phyloP scores from a whole-genome alignment of 2,888 invertebrate genomes.

The Drosophila picticornis region DNA sequence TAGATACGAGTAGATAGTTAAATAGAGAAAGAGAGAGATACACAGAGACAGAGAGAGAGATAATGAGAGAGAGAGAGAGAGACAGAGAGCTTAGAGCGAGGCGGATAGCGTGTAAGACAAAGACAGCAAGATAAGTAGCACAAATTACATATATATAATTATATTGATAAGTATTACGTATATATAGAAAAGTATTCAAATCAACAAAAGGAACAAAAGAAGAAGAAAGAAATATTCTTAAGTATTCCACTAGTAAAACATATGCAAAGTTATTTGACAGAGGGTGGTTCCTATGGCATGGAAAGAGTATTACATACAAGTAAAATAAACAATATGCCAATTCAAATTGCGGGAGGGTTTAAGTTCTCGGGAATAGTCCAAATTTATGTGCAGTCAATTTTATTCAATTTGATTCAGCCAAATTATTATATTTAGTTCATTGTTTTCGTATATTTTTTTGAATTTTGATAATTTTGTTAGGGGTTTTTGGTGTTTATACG shows the following conservation, averaged over 20 bases:
- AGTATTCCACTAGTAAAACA: constrained; percentile 52
- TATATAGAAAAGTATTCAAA: constrained; percentile 26
- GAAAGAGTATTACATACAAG: constrained; percentile 17
- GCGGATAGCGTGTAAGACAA: constrained; percentile 51
- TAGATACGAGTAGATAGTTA: constrained; percentile 53
- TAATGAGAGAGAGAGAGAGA: constrained; percentile 11
- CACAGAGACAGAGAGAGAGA: constrained; percentile 19
- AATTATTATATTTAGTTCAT: constrained; percentile 10
- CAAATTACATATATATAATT: constrained; percentile 47
- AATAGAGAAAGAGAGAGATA: constrained; percentile 37
- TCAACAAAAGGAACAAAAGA: constrained; percentile 12
- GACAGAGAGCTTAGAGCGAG: constrained; percentile 30
- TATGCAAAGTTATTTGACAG: constrained; percentile 36
- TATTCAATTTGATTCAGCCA: constrained; percentile 17
- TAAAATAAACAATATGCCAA: constrained; percentile 20
- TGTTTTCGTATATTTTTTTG: not conserved
- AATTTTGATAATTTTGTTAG: constrained; percentile 46
- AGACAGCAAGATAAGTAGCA: constrained; percentile 52
- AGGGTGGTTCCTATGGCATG: constrained; percentile 19
- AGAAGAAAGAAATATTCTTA: constrained; percentile 22
- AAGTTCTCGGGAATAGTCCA: constrained; percentile 56
- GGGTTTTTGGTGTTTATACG: constrained; percentile 32
- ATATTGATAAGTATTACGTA: constrained; percentile 35
- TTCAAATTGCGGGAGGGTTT: constrained; percentile 31
- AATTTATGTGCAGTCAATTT: constrained; percentile 55